These are phyloP conservation scores for Calephelis nemesis DNA, from an alignment of 1,140 invertebrate genomes.

Conservation along the genomic window DNA sequence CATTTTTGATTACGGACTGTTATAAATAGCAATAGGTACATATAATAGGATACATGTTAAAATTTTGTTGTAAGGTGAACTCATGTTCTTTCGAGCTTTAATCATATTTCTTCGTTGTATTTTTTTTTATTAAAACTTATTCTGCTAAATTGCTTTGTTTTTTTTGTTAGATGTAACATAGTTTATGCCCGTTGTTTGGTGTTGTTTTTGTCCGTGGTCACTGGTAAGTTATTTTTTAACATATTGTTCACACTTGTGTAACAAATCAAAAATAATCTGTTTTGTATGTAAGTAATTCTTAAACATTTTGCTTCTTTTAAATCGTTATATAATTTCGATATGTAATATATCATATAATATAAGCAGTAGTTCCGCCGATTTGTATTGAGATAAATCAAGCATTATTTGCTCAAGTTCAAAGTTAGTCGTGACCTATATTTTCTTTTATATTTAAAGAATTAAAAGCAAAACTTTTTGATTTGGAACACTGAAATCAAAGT, in stretches of 20 bases:
- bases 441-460: too few species aligned
- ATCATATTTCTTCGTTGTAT: constrained; percentile 72
- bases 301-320: too few species aligned
- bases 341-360: too few species aligned
- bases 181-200: constrained; percentile 19
- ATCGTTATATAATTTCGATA: too few species aligned
- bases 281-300: too few species aligned
- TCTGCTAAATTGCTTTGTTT: constrained; percentile 69
- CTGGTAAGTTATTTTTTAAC: constrained; percentile 21
- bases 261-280: too few species aligned
- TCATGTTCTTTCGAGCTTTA: constrained; percentile 73
- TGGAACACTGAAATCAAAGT: neutral
- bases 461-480: too few species aligned
- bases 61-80: constrained; percentile 64
- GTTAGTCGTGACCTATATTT: too few species aligned
- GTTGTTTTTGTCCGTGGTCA: constrained; percentile 23
- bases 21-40: constrained; percentile 10
- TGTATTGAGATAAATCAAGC: too few species aligned
- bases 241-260: too few species aligned
- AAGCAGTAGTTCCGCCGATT: too few species aligned
- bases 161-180: constrained; percentile 24
- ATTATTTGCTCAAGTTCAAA: too few species aligned
- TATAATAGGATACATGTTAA: constrained; percentile 11
- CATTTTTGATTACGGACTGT: constrained; percentile 9
- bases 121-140: constrained; percentile 76